Conservation (phyloP, 2,797 vertebrate species). For the Cynopterus sphinx region DNA sequence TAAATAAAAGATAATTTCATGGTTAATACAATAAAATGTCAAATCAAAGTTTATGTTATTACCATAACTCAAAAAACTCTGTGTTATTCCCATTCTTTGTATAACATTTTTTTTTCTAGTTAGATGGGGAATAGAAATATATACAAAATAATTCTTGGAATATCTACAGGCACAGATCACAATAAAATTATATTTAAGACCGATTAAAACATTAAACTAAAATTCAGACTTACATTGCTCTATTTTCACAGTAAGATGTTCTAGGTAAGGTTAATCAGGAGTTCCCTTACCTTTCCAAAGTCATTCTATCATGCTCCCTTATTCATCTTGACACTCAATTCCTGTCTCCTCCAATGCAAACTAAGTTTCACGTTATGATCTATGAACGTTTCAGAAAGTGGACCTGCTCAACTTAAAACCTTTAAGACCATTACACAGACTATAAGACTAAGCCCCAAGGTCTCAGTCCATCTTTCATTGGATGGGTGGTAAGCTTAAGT, state of each 20-base stretch:
- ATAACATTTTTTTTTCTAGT: not conserved
- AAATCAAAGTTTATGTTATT: not conserved
- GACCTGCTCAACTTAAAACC: not conserved
- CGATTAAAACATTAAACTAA: not conserved
- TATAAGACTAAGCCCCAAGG: not conserved
- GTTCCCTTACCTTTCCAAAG: not conserved
- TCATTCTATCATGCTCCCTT: not conserved
- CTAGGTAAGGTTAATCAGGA: not conserved
- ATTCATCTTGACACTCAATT: not conserved
- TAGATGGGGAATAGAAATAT: not conserved
- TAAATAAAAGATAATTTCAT: not conserved
- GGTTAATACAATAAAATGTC: not conserved
- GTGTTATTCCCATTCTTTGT: not conserved
- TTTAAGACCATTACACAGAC: not conserved
- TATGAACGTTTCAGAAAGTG: not conserved
- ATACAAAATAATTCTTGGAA: not conserved
- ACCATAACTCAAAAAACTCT: not conserved
- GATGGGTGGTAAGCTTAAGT: too few relatives aligned
- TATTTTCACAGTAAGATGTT: not conserved
- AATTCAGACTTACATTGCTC: not conserved
- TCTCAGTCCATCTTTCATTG: not conserved
- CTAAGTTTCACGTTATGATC: not conserved
- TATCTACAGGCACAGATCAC: not conserved
- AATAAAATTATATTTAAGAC: not conserved
- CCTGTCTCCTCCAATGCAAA: not conserved